Evolutionary conservation across 2,888 invertebrate genomes (phyloP), one percentile per base, ranked within the genome.

Genomic region (Exocentrus adspersus): DNA sequence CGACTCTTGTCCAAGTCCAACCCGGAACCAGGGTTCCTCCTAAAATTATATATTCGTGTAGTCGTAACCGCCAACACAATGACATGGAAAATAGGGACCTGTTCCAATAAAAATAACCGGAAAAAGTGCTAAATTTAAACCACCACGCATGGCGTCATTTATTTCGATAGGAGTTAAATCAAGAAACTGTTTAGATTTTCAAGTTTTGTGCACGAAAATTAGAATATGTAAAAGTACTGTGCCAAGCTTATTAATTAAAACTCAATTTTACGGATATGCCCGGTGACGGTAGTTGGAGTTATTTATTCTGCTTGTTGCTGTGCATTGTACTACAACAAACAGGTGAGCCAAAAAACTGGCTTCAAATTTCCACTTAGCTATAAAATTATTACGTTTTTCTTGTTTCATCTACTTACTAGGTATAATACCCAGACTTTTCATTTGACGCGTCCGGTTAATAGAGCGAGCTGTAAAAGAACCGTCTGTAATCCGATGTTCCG

Each of bases 391-490:
- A n/a, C n/a, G n/a, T n/a, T n/a, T n/a, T n/a, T n/a, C n/a, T n/a
- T n/a, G n/a, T n/a, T n/a, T n/a, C n/a, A n/a, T n/a, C n/a, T n/a
- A n/a, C n/a, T n/a, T n/a, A n/a, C n/a, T n/a, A n/a, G n/a, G n/a
- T n/a, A n/a, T n/a, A n/a, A n/a, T n/a, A n/a, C n/a, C n/a, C n/a
- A n/a, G n/a, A n/a, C n/a, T n/a, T n/a, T n/a, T n/a, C n/a, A n/a
- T n/a, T n/a, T n/a, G n/a, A n/a, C n/a, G n/a, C n/a, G n/a, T n/a
- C n/a, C n/a, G n/a, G n/a, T n/a, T n/a, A n/a, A n/a, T n/a, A n/a
- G n/a, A n/a, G n/a, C n/a, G 24, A 7, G 24, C 24, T 7, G 21
- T 43, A 57, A 57, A 30, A 24, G 45, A 57, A 57, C 46, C 43
- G 17, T 16, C 19, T 20, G 30, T 30, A 57, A 57, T 30, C 46